Conservation (phyloP, 2,888 invertebrate genomes). For the Phrixothrix hirtus region DNA sequence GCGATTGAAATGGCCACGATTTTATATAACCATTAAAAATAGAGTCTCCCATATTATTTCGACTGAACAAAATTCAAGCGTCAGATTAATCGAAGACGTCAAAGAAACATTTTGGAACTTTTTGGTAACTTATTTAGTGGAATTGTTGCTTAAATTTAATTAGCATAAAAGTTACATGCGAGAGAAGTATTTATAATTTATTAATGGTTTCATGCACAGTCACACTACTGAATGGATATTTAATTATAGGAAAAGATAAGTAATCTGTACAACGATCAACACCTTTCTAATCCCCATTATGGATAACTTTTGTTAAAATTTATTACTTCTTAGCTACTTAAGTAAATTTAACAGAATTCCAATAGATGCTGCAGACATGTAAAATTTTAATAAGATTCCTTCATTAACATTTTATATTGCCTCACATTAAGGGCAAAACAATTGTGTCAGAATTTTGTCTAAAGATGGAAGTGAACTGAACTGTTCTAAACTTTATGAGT, state of each 20-base stretch:
- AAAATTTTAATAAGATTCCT: not conserved
- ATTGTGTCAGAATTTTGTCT: too few species aligned
- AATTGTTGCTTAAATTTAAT: not conserved
- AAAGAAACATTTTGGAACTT: not conserved
- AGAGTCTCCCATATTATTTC: too few species aligned
- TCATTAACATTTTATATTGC: not conserved
- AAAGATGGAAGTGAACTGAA: too few species aligned
- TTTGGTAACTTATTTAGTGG: not conserved
- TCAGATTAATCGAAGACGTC: slow-evolving; percentile 14
- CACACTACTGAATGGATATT: slow-evolving; percentile 4
- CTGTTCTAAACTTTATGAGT: too few species aligned
- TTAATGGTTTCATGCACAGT: not conserved
- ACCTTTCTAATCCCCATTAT: slow-evolving; percentile 10
- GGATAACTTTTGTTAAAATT: slow-evolving; percentile 6
- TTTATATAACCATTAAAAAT: too few species aligned
- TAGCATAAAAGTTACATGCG: not conserved
- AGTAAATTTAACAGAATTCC: slow-evolving; percentile 4
- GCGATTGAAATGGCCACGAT: slow-evolving; percentile 20
- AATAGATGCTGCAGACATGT: not conserved
- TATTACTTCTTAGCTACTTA: slow-evolving; percentile 4
- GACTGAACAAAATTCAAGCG: slow-evolving; percentile 14
- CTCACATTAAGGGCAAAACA: not conserved
- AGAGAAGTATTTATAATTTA: not conserved
- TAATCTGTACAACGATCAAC: slow-evolving; percentile 5
- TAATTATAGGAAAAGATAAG: slow-evolving; percentile 1